phyloP scores from a whole-genome alignment of 2,113 vertebrate genomes.

The Puntigrus tetrazona region DNA sequence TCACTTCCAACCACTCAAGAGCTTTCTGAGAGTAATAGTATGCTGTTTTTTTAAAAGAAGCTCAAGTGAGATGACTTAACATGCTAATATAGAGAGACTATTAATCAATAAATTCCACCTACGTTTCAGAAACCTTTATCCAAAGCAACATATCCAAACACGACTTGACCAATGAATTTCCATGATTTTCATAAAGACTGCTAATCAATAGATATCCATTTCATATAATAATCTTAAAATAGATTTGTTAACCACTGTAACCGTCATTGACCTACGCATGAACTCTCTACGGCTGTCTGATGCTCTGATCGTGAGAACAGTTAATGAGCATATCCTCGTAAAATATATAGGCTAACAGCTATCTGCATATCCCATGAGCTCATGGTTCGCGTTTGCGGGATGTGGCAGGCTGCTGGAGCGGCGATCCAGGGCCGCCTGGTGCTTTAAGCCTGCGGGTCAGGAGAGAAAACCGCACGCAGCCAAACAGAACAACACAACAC shows the following conservation, averaged over 20 bases:
- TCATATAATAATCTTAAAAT: no score
- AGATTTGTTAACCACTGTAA: background rate
- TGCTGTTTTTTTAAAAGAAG: background rate
- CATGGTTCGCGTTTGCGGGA: background rate
- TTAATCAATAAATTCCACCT: background rate
- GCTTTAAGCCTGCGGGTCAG: background rate
- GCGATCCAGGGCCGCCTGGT: background rate
- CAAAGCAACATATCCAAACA: background rate
- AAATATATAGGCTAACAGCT: background rate
- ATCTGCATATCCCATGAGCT: conserved; percentile 18
- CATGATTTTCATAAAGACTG: no score
- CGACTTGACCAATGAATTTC: background rate
- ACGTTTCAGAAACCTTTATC: no score
- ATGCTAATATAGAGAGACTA: background rate
- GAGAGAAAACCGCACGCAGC: background rate
- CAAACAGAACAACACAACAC: background rate
- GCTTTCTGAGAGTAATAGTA: conserved; percentile 27
- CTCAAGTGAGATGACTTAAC: background rate
- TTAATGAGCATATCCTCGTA: background rate
- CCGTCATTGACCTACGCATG: background rate
- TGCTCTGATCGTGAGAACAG: background rate
- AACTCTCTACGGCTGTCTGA: background rate
- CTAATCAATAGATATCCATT: no score
- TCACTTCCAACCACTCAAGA: conserved; percentile 26
- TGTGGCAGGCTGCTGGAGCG: background rate